A percentile compares a stretch with the other conserved stretches of the same genome.
These are phyloP conservation scores for Macrotus californicus DNA, from an alignment of 2,113 vertebrate genomes.

Conservation along the genomic window DNA sequence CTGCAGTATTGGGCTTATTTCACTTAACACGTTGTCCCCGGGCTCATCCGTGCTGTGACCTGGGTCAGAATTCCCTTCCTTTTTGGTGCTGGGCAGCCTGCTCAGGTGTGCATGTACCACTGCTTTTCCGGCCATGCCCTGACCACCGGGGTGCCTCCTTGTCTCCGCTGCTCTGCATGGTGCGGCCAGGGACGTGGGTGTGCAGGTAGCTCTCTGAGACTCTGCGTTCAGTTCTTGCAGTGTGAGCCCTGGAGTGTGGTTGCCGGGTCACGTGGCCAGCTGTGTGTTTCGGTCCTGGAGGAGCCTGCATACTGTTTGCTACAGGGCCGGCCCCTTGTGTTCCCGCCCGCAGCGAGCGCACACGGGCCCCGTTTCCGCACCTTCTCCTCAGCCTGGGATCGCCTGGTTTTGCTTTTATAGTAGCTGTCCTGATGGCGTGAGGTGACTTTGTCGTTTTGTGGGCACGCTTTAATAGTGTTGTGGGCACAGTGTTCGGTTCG, in stretches of 20 bases:
- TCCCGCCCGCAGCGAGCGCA: accelerated
- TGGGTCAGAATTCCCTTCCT: no score
- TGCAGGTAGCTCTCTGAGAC: no score
- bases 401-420: neutral
- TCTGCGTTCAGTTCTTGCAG: no score
- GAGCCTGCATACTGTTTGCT: neutral
- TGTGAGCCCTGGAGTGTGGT: neutral
- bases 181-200: neutral
- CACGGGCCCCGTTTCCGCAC: neutral
- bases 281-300: neutral
- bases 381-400: neutral
- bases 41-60: neutral
- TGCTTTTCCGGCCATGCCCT: neutral
- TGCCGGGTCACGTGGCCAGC: neutral
- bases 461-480: neutral
- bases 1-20: neutral
- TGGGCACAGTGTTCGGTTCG: neutral
- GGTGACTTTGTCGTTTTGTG: neutral
- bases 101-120: neutral
- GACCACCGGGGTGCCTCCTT: neutral
- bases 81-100: neutral
- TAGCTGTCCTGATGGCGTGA: neutral
- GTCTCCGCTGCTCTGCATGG: neutral
- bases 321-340: neutral
- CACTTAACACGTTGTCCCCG: neutral